Base-by-base conservation (phyloP, 2,113 vertebrate genomes). In the Gasterosteus nipponicus region DNA sequence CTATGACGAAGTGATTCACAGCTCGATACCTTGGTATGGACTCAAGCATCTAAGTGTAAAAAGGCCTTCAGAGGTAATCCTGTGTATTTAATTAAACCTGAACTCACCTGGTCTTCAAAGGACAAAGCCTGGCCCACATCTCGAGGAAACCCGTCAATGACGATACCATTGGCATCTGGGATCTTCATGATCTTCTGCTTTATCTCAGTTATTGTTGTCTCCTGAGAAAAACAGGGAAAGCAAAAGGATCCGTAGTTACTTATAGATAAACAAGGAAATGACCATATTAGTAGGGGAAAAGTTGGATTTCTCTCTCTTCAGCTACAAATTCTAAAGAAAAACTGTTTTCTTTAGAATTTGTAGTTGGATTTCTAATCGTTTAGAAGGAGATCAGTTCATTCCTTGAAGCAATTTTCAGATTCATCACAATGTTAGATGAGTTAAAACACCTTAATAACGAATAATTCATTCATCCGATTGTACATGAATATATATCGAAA, bases 201-300 rank as follows among this genome's bases (percentile, higher is more conserved):
- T 92, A 99, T 99, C 90, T 99, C 98, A 10, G 97, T 99, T 88
- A 99, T 99, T n/a, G 98, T 99, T 18, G 98, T 99, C 91, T 99
- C 98, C 98, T 99, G 89, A 66, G 89, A 66, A 66, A 85, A 69
- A 26, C 5, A 54, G 81, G 47, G 65, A 75, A 33, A 73, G 26
- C 29, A 56, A 44, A 46, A 61, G 39, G 19, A 72, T 29, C 56
- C 18, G 73, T 59, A 19, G 22, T 60, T 62, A 56, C 58, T 33
- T 54, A 1, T 60, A 62, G 12, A 62, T 39, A 60, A 56, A 26
- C 3, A 7, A 39, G 3, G 33, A 22, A 33, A 14, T 54, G 19
- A 44, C 51, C 46, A 69, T 22, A 54, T 12, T 7, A 14, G 39
- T 59, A 47, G 60, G 57, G 29, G 26, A 19, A 9, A 58, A 11